phyloP scores from a whole-genome alignment of 2,113 vertebrate species.

The Polypterus bichir region DNA sequence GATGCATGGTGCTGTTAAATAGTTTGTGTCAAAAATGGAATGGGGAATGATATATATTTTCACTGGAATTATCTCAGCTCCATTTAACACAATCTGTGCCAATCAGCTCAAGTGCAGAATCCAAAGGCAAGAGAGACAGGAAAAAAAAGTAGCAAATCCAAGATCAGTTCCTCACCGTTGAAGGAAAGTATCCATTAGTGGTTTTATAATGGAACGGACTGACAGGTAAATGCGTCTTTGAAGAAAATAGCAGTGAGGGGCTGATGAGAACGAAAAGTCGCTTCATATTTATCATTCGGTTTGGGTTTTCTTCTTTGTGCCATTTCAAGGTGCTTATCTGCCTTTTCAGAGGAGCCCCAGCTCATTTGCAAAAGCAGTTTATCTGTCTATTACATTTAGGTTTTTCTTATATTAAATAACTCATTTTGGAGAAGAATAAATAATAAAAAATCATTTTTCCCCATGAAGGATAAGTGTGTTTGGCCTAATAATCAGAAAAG shows the following conservation, averaged over 20 bases:
- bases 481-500: no score
- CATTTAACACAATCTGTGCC: constrained; percentile 83
- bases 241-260: constrained; percentile 46
- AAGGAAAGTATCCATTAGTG: constrained; percentile 24
- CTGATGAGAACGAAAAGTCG: constrained; percentile 29
- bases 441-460: no score
- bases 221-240: constrained; percentile 55
- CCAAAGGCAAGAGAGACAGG: background rate
- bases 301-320: constrained; percentile 30
- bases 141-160: background rate
- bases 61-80: constrained; percentile 71
- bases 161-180: constrained; percentile 9
- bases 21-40: constrained; percentile 54
- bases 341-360: constrained; percentile 18
- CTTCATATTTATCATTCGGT: constrained; percentile 52
- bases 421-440: no score
- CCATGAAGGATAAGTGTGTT: no score
- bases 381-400: no score
- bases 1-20: constrained; percentile 54
- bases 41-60: constrained; percentile 53
- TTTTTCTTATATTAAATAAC: no score
- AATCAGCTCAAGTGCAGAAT: constrained; percentile 44
- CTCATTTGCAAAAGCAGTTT: no score
- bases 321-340: constrained; percentile 39
- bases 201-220: constrained; percentile 30